Evolutionary conservation across 2,113 vertebrate species (phyloP).

Genomic region (Vidua macroura): DNA sequence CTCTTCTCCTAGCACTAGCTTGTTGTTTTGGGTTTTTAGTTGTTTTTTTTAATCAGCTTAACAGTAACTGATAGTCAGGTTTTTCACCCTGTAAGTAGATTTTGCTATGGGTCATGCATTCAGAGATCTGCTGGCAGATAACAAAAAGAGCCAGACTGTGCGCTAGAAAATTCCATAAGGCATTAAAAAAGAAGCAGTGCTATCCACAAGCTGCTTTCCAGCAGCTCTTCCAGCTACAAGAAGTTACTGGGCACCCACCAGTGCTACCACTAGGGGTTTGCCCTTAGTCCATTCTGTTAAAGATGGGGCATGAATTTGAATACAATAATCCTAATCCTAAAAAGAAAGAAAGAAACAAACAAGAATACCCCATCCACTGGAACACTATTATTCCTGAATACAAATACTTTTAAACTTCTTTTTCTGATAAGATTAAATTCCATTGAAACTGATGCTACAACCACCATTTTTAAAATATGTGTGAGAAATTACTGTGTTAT

Average conservation of each 20-base stretch:
- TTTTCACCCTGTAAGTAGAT: slow-evolving; percentile 36
- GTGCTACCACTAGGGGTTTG: neutral
- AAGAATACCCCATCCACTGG: neutral
- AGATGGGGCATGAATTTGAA: neutral
- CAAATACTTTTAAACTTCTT: neutral
- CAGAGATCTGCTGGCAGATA: slow-evolving; percentile 31
- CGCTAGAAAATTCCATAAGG: slow-evolving; percentile 32
- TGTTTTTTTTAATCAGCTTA: neutral
- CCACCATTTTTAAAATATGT: neutral
- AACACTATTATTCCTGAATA: neutral
- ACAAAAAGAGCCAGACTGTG: neutral
- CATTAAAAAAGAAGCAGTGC: neutral
- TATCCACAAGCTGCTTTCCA: neutral
- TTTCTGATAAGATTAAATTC: neutral
- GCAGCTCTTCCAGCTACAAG: neutral
- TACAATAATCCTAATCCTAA: neutral
- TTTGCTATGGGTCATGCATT: neutral
- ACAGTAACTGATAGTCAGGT: neutral
- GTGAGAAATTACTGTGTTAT: neutral
- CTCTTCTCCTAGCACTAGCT: neutral
- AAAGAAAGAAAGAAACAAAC: neutral
- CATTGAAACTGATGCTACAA: neutral
- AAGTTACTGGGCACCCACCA: neutral
- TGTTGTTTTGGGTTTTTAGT: neutral
- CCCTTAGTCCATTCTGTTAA: neutral